Evolutionary conservation across 2,113 vertebrate species (phyloP).

Genomic region (Gadus macrocephalus): DNA sequence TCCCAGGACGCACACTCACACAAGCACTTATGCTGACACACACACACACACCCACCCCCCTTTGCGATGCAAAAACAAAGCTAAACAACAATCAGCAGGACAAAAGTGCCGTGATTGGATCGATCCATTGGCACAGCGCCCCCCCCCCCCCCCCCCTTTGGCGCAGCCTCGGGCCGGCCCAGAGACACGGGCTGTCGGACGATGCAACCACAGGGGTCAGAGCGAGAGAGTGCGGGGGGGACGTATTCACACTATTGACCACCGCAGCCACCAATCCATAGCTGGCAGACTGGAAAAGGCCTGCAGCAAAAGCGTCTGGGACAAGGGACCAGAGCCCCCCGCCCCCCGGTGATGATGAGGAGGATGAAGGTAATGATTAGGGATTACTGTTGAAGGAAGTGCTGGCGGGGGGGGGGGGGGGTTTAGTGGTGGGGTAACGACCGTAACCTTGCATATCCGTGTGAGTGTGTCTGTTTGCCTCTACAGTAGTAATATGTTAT

Average conservation of each 20-base stretch:
- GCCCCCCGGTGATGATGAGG: conserved; percentile 25
- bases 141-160: not conserved
- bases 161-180: no score
- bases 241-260: conserved; percentile 33
- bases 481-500: no score
- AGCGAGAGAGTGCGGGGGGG: conserved; percentile 37
- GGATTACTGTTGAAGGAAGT: conserved; percentile 13
- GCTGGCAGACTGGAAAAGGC: conserved; percentile 28
- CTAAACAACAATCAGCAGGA: no score
- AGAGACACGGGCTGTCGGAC: conserved; percentile 12
- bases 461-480: not conserved
- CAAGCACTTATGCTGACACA: no score
- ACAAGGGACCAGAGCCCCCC: conserved; percentile 35
- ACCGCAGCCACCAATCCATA: conserved; percentile 43
- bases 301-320: conserved; percentile 47
- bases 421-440: conserved; percentile 11
- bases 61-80: not conserved
- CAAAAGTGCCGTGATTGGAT: conserved; percentile 10
- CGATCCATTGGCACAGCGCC: conserved; percentile 16
- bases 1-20: no score
- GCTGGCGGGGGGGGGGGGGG: not conserved
- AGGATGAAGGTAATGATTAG: conserved; percentile 8
- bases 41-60: no score
- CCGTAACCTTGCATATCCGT: not conserved
- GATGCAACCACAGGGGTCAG: conserved; percentile 32